Conservation (phyloP, 2,113 vertebrate genomes). For the Telmatochromis bifrenatus region DNA sequence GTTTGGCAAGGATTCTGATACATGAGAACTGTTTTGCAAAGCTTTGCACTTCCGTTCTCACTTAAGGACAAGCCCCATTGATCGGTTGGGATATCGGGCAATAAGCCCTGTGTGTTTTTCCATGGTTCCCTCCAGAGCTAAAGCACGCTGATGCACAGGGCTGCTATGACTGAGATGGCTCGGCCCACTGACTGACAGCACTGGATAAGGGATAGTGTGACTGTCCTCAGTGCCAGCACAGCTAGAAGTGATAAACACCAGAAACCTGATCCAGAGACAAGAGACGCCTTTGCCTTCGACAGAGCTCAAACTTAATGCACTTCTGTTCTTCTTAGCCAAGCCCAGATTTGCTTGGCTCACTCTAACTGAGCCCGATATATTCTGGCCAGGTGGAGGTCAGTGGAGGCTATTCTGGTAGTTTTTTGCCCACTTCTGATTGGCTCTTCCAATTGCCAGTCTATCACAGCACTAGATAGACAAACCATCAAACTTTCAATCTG, state of each 20-base stretch:
- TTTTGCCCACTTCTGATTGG: background rate
- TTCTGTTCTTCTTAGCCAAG: slow-evolving; percentile 54
- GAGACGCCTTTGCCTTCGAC: slow-evolving; percentile 82
- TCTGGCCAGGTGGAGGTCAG: slow-evolving; percentile 26
- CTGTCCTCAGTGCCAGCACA: slow-evolving; percentile 80
- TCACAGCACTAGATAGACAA: background rate
- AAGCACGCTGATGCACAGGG: slow-evolving; percentile 42
- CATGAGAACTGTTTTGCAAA: slow-evolving; percentile 49
- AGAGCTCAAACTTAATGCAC: slow-evolving; percentile 86
- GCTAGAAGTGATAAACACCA: slow-evolving; percentile 89
- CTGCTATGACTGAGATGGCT: slow-evolving; percentile 76
- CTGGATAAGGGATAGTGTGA: slow-evolving; percentile 87
- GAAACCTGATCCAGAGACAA: slow-evolving; percentile 86
- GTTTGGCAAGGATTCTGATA: slow-evolving; percentile 33
- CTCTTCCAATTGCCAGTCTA: background rate
- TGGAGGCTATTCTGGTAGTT: background rate
- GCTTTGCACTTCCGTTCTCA: slow-evolving; percentile 63
- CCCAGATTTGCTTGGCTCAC: slow-evolving; percentile 24
- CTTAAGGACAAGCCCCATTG: slow-evolving; percentile 68
- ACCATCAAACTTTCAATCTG: slow-evolving; percentile 32
- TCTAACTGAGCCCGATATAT: background rate
- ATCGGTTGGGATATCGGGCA: slow-evolving; percentile 52
- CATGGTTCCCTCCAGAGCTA: slow-evolving; percentile 45
- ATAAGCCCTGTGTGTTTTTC: slow-evolving; percentile 55
- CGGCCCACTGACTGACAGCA: slow-evolving; percentile 84